Evolutionary conservation across 2,797 vertebrate species (phyloP).

Genomic region (Sebastes hopkinsi): DNA sequence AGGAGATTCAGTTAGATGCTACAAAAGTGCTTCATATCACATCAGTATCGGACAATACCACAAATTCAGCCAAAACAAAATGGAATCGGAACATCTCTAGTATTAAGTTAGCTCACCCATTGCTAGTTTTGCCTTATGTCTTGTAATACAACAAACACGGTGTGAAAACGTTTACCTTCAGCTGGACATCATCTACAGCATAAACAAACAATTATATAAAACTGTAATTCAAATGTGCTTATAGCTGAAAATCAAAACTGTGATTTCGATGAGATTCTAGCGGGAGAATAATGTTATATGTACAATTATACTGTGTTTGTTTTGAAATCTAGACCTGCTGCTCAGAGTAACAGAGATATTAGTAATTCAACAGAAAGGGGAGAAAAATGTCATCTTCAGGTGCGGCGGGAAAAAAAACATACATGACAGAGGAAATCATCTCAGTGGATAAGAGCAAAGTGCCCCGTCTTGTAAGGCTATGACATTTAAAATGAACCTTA

Average conservation of each 20-base stretch:
- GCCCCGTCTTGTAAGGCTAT: constrained; percentile 12
- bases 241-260: background rate
- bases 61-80: too few relatives aligned
- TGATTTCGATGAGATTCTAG: background rate
- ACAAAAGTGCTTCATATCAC: too few relatives aligned
- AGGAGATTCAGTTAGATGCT: too few relatives aligned
- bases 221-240: background rate
- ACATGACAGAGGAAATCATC: background rate
- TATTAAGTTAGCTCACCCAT: background rate
- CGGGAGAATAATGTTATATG: background rate
- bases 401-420: constrained; percentile 17
- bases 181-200: background rate
- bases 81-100: too few relatives aligned
- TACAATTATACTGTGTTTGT: background rate
- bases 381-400: constrained; percentile 35
- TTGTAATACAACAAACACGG: background rate
- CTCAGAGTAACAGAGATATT: constrained; percentile 23
- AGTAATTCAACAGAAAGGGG: constrained; percentile 40
- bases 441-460: constrained; percentile 9
- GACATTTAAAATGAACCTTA: constrained; percentile 48
- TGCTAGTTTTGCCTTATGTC: background rate
- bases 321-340: background rate
- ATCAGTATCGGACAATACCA: too few relatives aligned
- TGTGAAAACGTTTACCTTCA: background rate
- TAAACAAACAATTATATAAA: background rate